Evolutionary conservation across 2,797 vertebrate species (phyloP), one percentile per base, ranked within the genome.

Genomic region (Cirrhinus molitorella): DNA sequence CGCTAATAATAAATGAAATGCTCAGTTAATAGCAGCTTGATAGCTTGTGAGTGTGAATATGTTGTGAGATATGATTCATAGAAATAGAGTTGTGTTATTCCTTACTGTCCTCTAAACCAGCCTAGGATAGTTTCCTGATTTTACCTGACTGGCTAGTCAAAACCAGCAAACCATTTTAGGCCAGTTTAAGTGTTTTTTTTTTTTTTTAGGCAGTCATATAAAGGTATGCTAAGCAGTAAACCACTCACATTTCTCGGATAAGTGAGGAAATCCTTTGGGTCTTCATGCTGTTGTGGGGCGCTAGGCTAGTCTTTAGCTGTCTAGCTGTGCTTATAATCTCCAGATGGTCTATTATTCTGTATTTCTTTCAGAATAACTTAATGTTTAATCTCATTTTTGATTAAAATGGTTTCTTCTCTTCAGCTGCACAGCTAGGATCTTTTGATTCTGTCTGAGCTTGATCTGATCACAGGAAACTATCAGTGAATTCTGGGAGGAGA

Each of bases 1-100:
- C 13, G 3, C 61, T 57, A 71, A 82, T 67, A 53, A 67, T 85
- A 85, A 73, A 83, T 82, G 5, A 65, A 84, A 85, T 37, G 31
- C 12, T 80, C 12, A 16, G 53, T 16, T 76, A 23, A 43, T 73
- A 84, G 14, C 3, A 28, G 78, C 80, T 78, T 55, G 5, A 34
- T 23, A 43, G 59, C 21, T 3, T 23, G 6, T 45, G 13, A 70
- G 37, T 5, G 37, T 37, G 5, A 74, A 55, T 12, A 55, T 55
- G 31, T n/a, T 34, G 11, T 37, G 19, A 74, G 0, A 37, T 55
- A 13, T 74, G 12, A 74, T 74, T 74, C 19, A 74, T 34, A 55
- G 12, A 55, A 37, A 37, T 11, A 4, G 45, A 28, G 16, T 19
- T 71, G 68, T 74, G 43, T 53, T 65, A 65, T 16, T 16, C 68